Conservation (phyloP, 2,113 vertebrate species). For the Otus sunia region DNA sequence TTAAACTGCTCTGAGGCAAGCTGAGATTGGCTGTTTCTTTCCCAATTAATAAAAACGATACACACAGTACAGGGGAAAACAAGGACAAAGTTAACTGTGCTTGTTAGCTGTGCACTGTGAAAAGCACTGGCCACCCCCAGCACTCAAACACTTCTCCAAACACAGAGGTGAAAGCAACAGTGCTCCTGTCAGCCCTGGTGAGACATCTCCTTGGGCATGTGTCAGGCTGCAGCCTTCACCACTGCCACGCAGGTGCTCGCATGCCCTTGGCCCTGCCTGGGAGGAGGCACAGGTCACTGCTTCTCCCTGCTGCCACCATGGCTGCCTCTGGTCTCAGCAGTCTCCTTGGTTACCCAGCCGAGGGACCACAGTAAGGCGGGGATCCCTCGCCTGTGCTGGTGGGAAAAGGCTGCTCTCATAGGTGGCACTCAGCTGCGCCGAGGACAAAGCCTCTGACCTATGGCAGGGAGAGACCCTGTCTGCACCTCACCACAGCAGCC, state of each 20-base stretch:
- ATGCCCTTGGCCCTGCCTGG: accelerated
- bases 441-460: neutral
- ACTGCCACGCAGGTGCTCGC: accelerated
- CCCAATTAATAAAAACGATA: neutral
- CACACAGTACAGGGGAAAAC: neutral
- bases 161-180: neutral
- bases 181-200: accelerated
- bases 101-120: neutral
- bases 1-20: neutral
- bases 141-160: neutral
- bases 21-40: neutral
- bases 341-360: neutral
- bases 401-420: neutral
- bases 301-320: accelerated
- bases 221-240: neutral
- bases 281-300: neutral
- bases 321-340: neutral
- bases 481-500: neutral
- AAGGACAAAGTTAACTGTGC: neutral
- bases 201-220: neutral
- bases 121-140: neutral
- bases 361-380: accelerated
- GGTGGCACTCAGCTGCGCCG: accelerated
- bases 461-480: neutral
- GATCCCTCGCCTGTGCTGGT: accelerated